Evolutionary conservation across 2,888 invertebrate genomes (phyloP).

Genomic region (Tortricodes alternella): DNA sequence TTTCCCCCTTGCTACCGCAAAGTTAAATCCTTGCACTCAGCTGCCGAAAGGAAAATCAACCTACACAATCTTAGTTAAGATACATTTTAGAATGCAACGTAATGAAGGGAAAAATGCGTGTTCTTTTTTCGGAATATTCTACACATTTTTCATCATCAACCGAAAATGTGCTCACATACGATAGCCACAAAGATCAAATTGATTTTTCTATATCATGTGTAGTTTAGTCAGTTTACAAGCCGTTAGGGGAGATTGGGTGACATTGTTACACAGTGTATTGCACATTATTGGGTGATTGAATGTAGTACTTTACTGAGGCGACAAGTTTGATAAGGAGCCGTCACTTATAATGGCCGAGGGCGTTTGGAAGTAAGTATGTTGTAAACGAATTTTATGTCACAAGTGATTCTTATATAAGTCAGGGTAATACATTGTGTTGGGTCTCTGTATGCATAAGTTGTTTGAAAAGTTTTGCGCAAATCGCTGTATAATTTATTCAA

Average conservation of each 20-base stretch:
- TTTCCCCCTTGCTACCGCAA: conserved; percentile 61
- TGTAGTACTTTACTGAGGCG: conserved; percentile 70
- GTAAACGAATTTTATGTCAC: conserved; percentile 20
- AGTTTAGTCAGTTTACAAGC: conserved; percentile 43
- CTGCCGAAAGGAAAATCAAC: conserved; percentile 38
- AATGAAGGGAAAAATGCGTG: conserved; percentile 58
- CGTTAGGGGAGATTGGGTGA: conserved; percentile 64
- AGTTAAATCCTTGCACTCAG: conserved; percentile 41
- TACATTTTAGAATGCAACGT: neutral
- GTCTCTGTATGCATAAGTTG: no score
- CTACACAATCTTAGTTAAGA: rapidly evolving
- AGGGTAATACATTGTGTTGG: neutral
- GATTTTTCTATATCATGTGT: conserved; percentile 16
- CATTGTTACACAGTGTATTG: conserved; percentile 81
- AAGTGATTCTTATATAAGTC: conserved; percentile 18
- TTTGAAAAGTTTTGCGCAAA: no score
- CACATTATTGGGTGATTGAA: conserved; percentile 83
- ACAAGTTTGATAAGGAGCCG: conserved; percentile 77
- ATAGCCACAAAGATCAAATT: conserved; percentile 40
- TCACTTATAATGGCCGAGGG: conserved; percentile 51
- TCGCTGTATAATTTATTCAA: neutral
- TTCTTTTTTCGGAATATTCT: conserved; percentile 57
- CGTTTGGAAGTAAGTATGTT: conserved; percentile 24
- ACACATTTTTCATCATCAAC: conserved; percentile 30
- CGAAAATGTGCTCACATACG: neutral